Evolutionary conservation across 1,140 invertebrate genomes (phyloP).

Genomic region (Tribolium madens): DNA sequence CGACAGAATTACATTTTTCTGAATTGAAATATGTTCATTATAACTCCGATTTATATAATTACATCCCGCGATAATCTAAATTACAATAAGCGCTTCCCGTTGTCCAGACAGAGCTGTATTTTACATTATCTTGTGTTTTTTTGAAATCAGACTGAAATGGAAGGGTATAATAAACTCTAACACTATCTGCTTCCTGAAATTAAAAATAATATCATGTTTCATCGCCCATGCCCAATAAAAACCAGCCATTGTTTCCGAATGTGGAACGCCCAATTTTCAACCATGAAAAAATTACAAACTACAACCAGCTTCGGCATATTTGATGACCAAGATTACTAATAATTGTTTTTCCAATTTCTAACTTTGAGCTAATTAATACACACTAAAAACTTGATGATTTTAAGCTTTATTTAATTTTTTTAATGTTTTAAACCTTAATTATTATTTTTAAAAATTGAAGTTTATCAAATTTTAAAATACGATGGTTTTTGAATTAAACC

Average conservation of each 20-base stretch:
- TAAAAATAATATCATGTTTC: constrained; percentile 48
- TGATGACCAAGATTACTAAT: neutral
- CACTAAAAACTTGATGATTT: too few relatives aligned
- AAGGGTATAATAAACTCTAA: constrained; percentile 48
- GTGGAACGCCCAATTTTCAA: constrained; percentile 17
- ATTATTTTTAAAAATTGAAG: too few relatives aligned
- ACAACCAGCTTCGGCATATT: neutral
- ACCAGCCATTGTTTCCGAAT: constrained; percentile 41
- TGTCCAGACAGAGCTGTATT: constrained; percentile 44
- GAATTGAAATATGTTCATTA: constrained; percentile 29
- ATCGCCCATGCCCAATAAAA: constrained; percentile 24
- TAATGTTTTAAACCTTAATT: too few relatives aligned
- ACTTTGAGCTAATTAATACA: neutral
- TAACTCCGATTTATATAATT: constrained; percentile 47
- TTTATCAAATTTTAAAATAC: too few relatives aligned
- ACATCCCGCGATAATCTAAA: constrained; percentile 44
- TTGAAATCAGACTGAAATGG: constrained; percentile 36
- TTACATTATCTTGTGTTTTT: constrained; percentile 47
- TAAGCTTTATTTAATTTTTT: too few relatives aligned
- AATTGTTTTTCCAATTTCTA: neutral
- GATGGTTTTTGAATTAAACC: too few relatives aligned
- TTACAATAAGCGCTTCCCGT: constrained; percentile 48
- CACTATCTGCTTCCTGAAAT: constrained; percentile 48
- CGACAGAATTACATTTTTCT: neutral
- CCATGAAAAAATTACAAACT: neutral